A percentile compares a stretch with the other conserved stretches of the same genome.
phyloP scores from a whole-genome alignment of 1,140 invertebrate genomes.

The Vanessa atalanta region DNA sequence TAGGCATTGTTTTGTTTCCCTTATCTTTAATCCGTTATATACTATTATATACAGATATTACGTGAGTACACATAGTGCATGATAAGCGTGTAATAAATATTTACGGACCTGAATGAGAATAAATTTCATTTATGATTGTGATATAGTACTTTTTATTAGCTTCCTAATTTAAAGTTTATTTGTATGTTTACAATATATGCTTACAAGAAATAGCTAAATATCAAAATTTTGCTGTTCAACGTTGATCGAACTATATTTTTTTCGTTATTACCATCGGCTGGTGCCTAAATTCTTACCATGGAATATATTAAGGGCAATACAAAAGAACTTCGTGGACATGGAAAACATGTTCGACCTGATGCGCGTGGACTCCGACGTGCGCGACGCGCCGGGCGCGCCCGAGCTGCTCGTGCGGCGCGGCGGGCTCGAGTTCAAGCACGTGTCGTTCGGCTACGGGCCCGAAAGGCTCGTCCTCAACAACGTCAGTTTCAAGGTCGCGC shows the following conservation, averaged over 20 bases:
- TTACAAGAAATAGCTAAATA: no score
- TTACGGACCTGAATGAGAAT: no score
- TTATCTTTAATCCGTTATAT: not conserved
- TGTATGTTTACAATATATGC: no score
- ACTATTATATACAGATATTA: not conserved
- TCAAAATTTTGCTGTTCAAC: no score
- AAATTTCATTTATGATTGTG: no score
- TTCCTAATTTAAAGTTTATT: no score
- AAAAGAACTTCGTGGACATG: conserved; percentile 99
- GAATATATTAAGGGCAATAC: conserved; percentile 87
- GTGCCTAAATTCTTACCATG: no score
- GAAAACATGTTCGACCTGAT: conserved; percentile 99
- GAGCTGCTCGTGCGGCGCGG: conserved; percentile 87
- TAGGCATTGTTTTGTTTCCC: not conserved
- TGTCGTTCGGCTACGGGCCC: conserved; percentile 93
- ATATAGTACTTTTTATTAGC: no score
- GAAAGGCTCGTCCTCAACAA: conserved; percentile 91
- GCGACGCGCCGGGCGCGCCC: conserved; percentile 89
- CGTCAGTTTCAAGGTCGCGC: conserved; percentile 91
- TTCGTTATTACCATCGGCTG: no score
- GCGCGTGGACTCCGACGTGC: conserved; percentile 91
- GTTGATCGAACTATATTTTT: no score
- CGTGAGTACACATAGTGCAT: no score
- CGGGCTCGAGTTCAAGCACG: conserved; percentile 93
- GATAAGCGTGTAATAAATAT: no score